Evolutionary conservation across 2,888 invertebrate genomes (phyloP).

Genomic region (Sussaba pulchella): DNA sequence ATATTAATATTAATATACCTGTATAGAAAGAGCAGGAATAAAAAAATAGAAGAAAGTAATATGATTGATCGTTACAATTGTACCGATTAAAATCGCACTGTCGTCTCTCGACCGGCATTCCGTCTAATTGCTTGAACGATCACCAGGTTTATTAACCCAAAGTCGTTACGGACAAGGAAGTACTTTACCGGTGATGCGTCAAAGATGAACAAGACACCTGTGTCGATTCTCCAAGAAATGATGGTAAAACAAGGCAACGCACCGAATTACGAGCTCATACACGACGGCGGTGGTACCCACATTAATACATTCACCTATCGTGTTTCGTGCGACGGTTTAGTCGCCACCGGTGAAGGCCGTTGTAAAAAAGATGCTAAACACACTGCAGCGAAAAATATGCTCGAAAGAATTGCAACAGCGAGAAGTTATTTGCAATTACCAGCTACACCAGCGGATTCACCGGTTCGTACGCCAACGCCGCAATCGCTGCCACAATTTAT

Average conservation of each 20-base stretch:
- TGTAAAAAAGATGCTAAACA: constrained; percentile 85
- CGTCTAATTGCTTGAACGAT: no score
- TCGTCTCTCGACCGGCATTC: no score
- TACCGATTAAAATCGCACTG: no score
- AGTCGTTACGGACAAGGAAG: no score
- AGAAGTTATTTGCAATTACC: constrained; percentile 77
- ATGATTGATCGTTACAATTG: no score
- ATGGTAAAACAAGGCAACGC: constrained; percentile 85
- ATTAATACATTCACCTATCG: constrained; percentile 82
- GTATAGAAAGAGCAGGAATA: no score
- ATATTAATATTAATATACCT: no score
- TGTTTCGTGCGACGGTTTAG: constrained; percentile 79
- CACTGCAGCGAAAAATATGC: constrained; percentile 81
- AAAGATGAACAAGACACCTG: constrained; percentile 86
- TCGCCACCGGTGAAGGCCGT: constrained; percentile 80
- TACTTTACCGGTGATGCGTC: constrained; percentile 11
- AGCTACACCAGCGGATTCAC: constrained; percentile 76
- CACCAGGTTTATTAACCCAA: no score
- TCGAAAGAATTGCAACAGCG: constrained; percentile 77
- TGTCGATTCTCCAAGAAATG: constrained; percentile 89
- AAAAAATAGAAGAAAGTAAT: no score
- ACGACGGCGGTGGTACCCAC: constrained; percentile 82
- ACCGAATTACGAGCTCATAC: constrained; percentile 86
- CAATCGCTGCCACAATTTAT: constrained; percentile 65
- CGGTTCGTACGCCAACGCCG: constrained; percentile 75